Base-by-base conservation (phyloP, 1,140 invertebrate species). In the Apocrypta bakeri region DNA sequence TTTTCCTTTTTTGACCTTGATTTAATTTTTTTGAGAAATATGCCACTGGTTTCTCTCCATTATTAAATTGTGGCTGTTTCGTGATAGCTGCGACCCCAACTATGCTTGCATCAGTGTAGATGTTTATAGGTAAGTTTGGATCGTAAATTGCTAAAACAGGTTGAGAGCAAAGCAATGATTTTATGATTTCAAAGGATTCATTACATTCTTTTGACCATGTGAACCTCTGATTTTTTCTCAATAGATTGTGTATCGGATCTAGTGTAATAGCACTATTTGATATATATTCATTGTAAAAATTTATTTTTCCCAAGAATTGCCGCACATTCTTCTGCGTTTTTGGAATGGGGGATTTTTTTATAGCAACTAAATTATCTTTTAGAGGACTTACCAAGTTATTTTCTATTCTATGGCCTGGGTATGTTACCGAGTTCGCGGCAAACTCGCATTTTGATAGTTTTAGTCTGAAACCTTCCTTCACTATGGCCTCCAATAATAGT, bases 121-220 rank as follows among this genome's bases (percentile, higher is more conserved):
- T 85, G 1, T 84, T 68, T 11, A 86, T 84, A 64, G 77, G 72
- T 56, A 83, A 63, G 21, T 86, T 33, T 29, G 14, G 69, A 61
- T 86, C 77, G 82, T 87, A 85, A 21, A 88, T 88, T 85, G 24
- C 64, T 33, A 86, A 69, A 1, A 84, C 61, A 24, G 84, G 81
- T 84, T 83, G n/a, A 24, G 76, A 84, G 27, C 85, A 85, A 79
- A 86, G 33, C 29, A 85, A 61, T 25, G 25, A 61, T 77, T 86
- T 86, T 80, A 84, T 84, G 82, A 75, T 61, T 27, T 79, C 56
- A 56, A 86, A 86, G n/a, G 83, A 21, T 11, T 76, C 61, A 77
- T 84, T 8, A 42, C 83, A 86, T 40, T 85, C 56, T 74, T 76
- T 72, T 27, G 79, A 66, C 84, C 79, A 86, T 0, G 79, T 76